Conservation (phyloP, 2,797 vertebrate genomes). For the Chelonia mydas region DNA sequence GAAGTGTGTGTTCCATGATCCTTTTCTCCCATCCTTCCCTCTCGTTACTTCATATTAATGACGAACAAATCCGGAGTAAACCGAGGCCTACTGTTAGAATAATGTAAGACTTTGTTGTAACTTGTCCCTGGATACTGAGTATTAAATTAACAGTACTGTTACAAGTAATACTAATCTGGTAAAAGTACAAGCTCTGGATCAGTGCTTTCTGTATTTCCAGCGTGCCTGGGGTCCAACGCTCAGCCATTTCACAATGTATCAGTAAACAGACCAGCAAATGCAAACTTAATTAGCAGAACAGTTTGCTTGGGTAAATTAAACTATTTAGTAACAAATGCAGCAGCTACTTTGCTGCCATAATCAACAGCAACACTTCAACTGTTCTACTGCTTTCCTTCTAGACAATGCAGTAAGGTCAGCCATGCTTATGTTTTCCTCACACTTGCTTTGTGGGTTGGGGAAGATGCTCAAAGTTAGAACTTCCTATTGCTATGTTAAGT, state of each 20-base stretch:
- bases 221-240: not conserved
- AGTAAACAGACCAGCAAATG: not conserved
- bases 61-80: not conserved
- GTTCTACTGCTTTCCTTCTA: not conserved
- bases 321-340: not conserved
- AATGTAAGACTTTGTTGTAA: not conserved
- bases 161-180: fast-evolving
- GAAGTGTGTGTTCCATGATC: not conserved
- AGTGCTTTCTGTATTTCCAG: not conserved
- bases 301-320: not conserved
- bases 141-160: not conserved
- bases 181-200: not conserved
- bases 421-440: not conserved
- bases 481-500: not conserved
- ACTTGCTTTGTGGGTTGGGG: not conserved
- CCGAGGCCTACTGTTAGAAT: not conserved
- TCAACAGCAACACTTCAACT: not conserved
- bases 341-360: not conserved
- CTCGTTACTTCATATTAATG: not conserved
- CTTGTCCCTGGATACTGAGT: not conserved
- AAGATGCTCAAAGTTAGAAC: conserved; percentile 37
- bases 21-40: not conserved
- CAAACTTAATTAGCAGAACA: not conserved
- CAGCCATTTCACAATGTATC: not conserved
- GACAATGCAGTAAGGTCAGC: fast-evolving